Percentiles rank a stretch among this genome's conserved stretches.
These are phyloP conservation scores for Pseudotriccus pelzelni DNA, from an alignment of 2,797 vertebrate species.

Conservation along the genomic window DNA sequence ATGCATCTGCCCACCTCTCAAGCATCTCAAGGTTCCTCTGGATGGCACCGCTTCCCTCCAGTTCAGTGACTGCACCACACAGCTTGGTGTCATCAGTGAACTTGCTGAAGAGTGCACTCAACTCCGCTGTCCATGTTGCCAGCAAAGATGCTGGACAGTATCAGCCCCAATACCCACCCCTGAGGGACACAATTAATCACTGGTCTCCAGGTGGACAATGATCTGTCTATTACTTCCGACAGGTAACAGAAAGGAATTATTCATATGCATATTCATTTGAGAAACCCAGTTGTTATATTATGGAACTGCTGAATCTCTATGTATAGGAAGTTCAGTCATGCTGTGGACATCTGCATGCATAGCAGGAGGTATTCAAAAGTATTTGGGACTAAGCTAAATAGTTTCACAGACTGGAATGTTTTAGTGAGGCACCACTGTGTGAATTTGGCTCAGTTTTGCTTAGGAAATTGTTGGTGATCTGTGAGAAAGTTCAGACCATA, in stretches of 20 bases:
- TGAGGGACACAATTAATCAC: not conserved
- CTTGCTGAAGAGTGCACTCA: not conserved
- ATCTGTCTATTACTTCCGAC: not conserved
- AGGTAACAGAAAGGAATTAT: not conserved
- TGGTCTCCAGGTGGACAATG: not conserved
- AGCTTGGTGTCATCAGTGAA: accelerated
- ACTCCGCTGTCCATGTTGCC: too few relatives aligned
- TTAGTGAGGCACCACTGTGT: not conserved
- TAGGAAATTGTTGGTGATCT: not conserved
- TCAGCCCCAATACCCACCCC: accelerated
- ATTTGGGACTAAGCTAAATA: not conserved
- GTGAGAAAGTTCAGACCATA: not conserved
- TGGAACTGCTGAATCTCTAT: not conserved
- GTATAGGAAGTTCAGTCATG: not conserved
- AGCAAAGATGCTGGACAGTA: not conserved
- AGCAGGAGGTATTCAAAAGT: not conserved
- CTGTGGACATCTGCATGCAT: not conserved
- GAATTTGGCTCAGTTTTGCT: not conserved
- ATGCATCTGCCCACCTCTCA: not conserved
- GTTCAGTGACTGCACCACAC: too few relatives aligned
- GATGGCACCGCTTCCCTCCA: not conserved
- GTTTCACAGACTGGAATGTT: not conserved
- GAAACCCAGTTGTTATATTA: not conserved
- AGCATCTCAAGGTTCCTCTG: not conserved
- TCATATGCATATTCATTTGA: not conserved